Percentiles rank a stretch among this genome's conserved stretches.
phyloP scores from a whole-genome alignment of 2,113 vertebrate genomes.

The Pelvicachromis taeniatus region DNA sequence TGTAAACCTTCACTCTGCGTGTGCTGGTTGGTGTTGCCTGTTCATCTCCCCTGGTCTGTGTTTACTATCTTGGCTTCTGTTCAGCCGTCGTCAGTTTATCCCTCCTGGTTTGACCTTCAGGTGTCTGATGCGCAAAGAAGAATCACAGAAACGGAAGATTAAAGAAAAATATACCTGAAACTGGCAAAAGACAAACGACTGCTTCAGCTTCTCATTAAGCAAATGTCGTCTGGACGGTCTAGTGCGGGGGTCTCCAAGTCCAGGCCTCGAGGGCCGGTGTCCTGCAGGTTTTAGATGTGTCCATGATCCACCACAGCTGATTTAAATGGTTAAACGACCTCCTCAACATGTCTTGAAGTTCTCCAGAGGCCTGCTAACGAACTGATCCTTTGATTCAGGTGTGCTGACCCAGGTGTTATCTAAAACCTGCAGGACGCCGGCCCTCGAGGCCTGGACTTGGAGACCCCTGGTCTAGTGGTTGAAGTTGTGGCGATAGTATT shows the following conservation, averaged over 20 bases:
- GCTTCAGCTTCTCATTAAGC: neutral
- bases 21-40: neutral
- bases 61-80: fast-evolving
- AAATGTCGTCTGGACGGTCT: no score
- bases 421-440: no score
- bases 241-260: no score
- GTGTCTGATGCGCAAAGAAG: fast-evolving
- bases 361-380: no score
- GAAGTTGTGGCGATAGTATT: neutral
- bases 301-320: no score
- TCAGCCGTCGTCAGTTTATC: neutral
- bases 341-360: no score
- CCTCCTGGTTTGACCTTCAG: neutral
- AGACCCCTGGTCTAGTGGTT: neutral
- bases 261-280: no score
- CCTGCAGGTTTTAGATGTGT: no score
- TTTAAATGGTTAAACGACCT: no score
- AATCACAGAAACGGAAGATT: fast-evolving
- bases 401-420: no score
- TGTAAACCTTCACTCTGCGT: neutral
- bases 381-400: no score
- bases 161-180: neutral
- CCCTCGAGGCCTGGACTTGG: no score
- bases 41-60: neutral
- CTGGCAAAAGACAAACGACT: fast-evolving